Evolutionary conservation across 2,888 invertebrate genomes (phyloP).

Genomic region (Lymantria dispar): DNA sequence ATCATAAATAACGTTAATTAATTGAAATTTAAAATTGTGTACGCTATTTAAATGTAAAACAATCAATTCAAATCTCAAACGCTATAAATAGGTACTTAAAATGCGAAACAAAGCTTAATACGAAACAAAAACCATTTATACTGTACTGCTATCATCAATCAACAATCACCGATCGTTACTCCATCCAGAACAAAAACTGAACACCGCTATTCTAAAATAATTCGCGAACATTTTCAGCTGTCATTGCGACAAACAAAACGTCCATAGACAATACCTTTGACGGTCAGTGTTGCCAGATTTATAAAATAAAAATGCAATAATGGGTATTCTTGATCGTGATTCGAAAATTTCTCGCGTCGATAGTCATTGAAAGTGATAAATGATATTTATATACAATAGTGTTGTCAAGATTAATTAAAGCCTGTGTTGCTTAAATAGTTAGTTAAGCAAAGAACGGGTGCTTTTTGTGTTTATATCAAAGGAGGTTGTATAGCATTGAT

Average conservation of each 20-base stretch:
- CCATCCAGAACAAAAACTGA: slow-evolving; percentile 16
- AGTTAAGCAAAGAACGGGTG: slow-evolving; percentile 68
- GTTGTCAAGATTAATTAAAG: slow-evolving; percentile 80
- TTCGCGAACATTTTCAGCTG: slow-evolving; percentile 37
- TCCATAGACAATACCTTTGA: slow-evolving; percentile 43
- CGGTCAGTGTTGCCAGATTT: slow-evolving; percentile 48
- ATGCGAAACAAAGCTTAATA: slow-evolving; percentile 4
- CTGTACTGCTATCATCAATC: slow-evolving; percentile 15
- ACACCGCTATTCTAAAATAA: slow-evolving; percentile 26
- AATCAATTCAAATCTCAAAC: background rate
- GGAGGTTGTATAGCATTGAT: slow-evolving; percentile 27
- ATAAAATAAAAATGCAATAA: slow-evolving; percentile 43
- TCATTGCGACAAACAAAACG: slow-evolving; percentile 43
- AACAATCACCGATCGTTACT: slow-evolving; percentile 12
- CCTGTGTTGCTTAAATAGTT: slow-evolving; percentile 74
- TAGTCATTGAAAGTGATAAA: slow-evolving; percentile 72
- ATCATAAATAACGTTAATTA: too few relatives aligned
- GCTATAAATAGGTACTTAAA: background rate
- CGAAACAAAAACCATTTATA: slow-evolving; percentile 16
- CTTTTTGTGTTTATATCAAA: slow-evolving; percentile 47
- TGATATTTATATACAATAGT: slow-evolving; percentile 66
- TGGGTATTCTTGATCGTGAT: slow-evolving; percentile 47
- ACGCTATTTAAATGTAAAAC: background rate
- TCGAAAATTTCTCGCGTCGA: slow-evolving; percentile 57
- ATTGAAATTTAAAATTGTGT: background rate